Conservation (phyloP, 2,797 vertebrate species). For the Pangasius sanitwongsei region DNA sequence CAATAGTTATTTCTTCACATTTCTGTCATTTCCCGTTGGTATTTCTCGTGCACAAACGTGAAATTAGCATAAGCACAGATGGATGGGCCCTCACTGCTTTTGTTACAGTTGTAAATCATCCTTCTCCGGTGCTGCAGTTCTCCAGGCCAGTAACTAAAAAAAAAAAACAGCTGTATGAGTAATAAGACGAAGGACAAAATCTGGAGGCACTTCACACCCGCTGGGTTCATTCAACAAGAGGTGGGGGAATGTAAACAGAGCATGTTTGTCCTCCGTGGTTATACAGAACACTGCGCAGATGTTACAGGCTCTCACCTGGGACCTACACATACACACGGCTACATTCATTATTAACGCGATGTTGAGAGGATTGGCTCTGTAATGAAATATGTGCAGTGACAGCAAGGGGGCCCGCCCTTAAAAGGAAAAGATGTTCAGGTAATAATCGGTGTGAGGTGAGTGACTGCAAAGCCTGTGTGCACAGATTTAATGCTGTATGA, state of each 20-base stretch:
- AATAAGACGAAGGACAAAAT: constrained; percentile 4
- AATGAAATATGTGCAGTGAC: constrained; percentile 44
- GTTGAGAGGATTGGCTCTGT: constrained; percentile 37
- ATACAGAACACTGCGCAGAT: constrained; percentile 30
- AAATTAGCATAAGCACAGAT: background rate
- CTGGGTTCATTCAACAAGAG: constrained; percentile 17
- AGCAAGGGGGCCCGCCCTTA: constrained; percentile 6
- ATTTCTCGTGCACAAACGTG: background rate
- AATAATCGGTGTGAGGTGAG: constrained; percentile 23
- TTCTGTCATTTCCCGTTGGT: background rate
- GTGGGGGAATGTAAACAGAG: constrained; percentile 20
- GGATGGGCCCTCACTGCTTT: background rate
- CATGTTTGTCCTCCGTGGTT: constrained; percentile 15
- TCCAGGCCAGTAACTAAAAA: background rate
- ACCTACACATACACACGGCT: constrained; percentile 22
- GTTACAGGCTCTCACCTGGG: constrained; percentile 24
- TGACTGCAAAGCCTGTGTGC: background rate
- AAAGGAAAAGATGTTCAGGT: background rate
- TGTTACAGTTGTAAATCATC: background rate
- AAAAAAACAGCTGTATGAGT: constrained; percentile 18
- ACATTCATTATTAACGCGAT: constrained; percentile 55
- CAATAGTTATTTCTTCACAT: background rate
- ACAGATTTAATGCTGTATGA: background rate
- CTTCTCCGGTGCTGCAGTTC: too few relatives aligned
- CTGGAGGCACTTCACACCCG: constrained; percentile 18